Base-by-base conservation (phyloP, 2,888 invertebrate genomes). In the Calameuta filiformis region DNA sequence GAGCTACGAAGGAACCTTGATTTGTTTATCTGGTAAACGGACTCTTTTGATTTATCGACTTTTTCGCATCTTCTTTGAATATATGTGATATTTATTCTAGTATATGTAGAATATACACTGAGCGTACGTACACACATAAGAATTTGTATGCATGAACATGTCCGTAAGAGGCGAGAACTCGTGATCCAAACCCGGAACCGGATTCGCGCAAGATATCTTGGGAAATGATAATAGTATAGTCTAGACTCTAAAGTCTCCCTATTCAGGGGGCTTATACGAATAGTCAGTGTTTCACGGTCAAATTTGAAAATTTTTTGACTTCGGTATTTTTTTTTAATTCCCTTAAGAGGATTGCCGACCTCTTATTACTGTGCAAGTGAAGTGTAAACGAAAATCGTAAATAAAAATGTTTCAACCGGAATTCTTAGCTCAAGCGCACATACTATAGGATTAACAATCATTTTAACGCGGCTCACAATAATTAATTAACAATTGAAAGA, bases 111-210 rank as follows among this genome's bases (percentile, higher is more conserved):
- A 56, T 56, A 9, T 56, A 56, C 9, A 56, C 56, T 56, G 56
- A 9, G 6, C 23, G 6, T 56, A 56, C 23, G 23, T 56, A 56
- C 23, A 56, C 56, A 23, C 56, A 1, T 6, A 23, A 56, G 23
- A 56, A 56, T 23, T 56, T 56, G 23, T 56, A 9, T 56, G 23
- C 56, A 23, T 9, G 56, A 23, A 23, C 56, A 56, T 56, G 56
- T 56, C 23, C 2, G 56, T 34, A 33, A 30, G 35, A 30, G 34
- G 68, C 15, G 11, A 75, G 56, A 75, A 31, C n/a, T n/a, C 40
- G 40, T 73, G 68, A 69, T 76, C 68, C 73, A 73, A 12, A 79
- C 69, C 37, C 79, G 73, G 79, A 76, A 76, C 76, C 78, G 78
- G 78, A 76, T 78, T 37, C 73, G 31, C 23, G 9, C 23, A 56